phyloP scores from a whole-genome alignment of 2,797 vertebrate genomes.

The Parauchenoglanis punctatus region DNA sequence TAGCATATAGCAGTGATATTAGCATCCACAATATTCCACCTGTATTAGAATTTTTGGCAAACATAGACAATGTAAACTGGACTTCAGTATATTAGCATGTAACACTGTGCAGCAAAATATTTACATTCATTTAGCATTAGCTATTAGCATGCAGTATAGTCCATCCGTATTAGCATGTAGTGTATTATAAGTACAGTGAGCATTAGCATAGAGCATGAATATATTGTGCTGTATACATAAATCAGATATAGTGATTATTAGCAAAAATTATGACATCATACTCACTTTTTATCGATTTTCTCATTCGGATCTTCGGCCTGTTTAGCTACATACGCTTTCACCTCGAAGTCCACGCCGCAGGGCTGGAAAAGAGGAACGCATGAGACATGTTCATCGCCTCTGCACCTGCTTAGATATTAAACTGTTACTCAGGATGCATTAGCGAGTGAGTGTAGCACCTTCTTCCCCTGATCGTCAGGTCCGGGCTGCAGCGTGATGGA shows the following conservation, averaged over 20 bases:
- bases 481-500: constrained; percentile 87
- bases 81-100: neutral
- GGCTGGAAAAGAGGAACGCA: constrained; percentile 67
- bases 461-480: constrained; percentile 86
- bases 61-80: neutral
- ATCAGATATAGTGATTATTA: neutral
- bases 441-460: constrained; percentile 54
- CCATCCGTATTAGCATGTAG: neutral
- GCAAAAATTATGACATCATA: neutral
- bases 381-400: neutral
- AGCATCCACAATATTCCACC: neutral
- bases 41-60: neutral
- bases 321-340: constrained; percentile 83
- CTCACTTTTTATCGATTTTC: constrained; percentile 86
- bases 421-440: no score
- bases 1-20: neutral
- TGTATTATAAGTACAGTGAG: neutral
- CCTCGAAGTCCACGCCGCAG: constrained; percentile 88
- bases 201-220: neutral
- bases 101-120: neutral
- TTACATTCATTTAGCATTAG: neutral
- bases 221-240: neutral
- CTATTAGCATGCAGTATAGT: neutral
- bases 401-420: neutral
- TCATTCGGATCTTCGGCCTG: constrained; percentile 80